Evolutionary conservation across 2,797 vertebrate genomes (phyloP).

Genomic region (Enoplosus armatus): DNA sequence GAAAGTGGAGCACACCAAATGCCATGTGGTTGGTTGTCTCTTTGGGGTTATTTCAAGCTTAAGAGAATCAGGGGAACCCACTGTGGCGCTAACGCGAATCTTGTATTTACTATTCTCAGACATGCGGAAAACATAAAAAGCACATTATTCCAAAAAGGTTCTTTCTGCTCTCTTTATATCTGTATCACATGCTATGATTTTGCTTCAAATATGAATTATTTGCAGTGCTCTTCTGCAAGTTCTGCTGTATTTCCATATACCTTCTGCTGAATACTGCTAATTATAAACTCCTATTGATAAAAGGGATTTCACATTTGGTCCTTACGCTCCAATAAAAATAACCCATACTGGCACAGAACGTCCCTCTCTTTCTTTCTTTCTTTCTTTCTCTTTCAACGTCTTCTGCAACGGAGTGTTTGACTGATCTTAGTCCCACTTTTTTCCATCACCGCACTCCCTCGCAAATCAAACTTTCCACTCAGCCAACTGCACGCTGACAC

Average conservation of each 20-base stretch:
- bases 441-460: conserved; percentile 34
- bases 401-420: conserved; percentile 12
- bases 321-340: not conserved
- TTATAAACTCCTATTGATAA: not conserved
- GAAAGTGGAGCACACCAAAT: conserved; percentile 63
- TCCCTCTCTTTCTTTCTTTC: conserved; percentile 16
- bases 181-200: not conserved
- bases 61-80: conserved; percentile 13
- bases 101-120: conserved; percentile 12
- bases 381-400: conserved; percentile 17
- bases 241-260: conserved; percentile 3
- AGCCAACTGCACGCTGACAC: conserved; percentile 9
- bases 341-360: not conserved
- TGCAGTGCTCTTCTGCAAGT: not conserved
- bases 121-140: conserved; percentile 21
- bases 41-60: conserved; percentile 53
- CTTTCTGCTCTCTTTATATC: not conserved
- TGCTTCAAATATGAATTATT: not conserved
- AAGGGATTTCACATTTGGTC: conserved; percentile 6
- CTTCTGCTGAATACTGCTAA: conserved; percentile 31
- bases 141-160: not conserved
- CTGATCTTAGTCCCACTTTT: conserved; percentile 28
- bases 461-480: conserved; percentile 59
- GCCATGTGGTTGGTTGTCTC: conserved; percentile 31
- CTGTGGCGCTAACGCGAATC: not conserved